Conservation (phyloP, 2,113 vertebrate species). For the Theristicus caerulescens region DNA sequence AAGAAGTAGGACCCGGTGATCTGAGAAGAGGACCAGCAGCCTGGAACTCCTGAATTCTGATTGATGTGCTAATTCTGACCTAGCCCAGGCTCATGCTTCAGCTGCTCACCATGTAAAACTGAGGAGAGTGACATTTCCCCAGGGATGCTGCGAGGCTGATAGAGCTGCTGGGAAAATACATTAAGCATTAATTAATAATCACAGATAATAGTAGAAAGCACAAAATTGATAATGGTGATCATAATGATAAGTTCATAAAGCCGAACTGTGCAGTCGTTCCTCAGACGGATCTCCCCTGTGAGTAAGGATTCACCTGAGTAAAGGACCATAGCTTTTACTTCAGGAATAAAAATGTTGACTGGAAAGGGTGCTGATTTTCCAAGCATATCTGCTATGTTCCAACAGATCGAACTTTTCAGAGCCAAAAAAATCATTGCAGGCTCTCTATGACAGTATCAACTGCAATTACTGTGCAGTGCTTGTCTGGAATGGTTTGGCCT, state of each 20-base stretch:
- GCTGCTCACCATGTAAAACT: neutral
- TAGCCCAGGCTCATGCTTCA: neutral
- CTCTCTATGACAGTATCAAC: neutral
- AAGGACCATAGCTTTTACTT: neutral
- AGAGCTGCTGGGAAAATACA: neutral
- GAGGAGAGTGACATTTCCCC: neutral
- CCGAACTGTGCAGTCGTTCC: neutral
- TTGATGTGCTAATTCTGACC: neutral
- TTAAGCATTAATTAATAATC: slow-evolving; percentile 36
- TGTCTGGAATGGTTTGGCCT: slow-evolving; percentile 1
- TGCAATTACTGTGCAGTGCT: neutral
- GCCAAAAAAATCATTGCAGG: neutral
- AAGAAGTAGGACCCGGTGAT: neutral
- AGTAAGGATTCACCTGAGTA: neutral
- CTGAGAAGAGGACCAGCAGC: neutral
- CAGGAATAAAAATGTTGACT: neutral
- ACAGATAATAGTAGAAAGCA: neutral
- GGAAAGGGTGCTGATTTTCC: neutral
- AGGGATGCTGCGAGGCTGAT: neutral
- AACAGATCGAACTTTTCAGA: neutral
- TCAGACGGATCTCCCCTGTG: neutral
- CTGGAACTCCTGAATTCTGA: neutral
- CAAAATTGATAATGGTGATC: neutral
- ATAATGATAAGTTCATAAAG: neutral
- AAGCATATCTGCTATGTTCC: neutral